Evolutionary conservation across 2,113 vertebrate species (phyloP).

Genomic region (Cheirogaleus medius): DNA sequence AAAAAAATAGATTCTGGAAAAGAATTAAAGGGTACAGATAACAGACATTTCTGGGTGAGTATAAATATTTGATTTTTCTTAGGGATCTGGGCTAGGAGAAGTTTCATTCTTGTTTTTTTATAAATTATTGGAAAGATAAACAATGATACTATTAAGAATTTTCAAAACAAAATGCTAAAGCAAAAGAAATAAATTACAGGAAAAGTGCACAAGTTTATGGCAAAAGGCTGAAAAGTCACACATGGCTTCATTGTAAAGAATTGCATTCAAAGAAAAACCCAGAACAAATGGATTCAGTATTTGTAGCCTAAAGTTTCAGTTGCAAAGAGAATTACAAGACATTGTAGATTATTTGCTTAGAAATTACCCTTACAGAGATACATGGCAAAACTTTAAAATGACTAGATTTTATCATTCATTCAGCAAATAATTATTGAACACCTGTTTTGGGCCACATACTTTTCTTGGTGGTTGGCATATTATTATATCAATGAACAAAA

Average conservation of each 20-base stretch:
- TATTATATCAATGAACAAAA: background rate
- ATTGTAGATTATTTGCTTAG: background rate
- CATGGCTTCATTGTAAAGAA: background rate
- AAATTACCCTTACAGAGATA: background rate
- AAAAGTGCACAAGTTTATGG: background rate
- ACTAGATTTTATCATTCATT: background rate
- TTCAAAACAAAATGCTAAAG: background rate
- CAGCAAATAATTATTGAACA: background rate
- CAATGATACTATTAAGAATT: background rate
- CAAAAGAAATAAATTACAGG: background rate
- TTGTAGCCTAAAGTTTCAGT: background rate
- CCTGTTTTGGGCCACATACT: fast-evolving
- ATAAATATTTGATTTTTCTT: background rate
- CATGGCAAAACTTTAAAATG: background rate
- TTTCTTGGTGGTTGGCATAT: background rate
- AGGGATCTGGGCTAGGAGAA: background rate
- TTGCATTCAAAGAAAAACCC: background rate
- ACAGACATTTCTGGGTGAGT: background rate
- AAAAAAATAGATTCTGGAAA: background rate
- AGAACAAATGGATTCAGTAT: no score
- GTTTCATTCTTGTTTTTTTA: background rate
- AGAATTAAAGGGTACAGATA: background rate
- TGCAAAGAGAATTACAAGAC: background rate
- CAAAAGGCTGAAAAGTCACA: no score
- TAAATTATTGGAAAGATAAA: background rate